Base-by-base conservation (phyloP, 2,113 vertebrate species). In the Ageneiosus marmoratus region DNA sequence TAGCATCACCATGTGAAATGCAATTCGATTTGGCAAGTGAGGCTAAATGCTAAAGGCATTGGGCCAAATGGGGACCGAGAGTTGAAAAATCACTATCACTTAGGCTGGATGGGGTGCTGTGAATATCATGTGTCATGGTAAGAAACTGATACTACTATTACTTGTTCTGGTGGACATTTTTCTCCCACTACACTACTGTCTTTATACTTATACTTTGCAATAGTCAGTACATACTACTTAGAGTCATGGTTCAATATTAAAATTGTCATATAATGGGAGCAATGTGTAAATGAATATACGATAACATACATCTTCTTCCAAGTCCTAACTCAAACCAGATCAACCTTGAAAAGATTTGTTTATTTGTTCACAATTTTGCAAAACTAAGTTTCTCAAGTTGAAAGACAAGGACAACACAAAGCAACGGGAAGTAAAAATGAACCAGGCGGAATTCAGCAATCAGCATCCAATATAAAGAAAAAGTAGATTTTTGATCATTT, bases 1-100 rank as follows among this genome's bases (percentile, higher is more conserved):
- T 84, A 85, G 67, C 46, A 78, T 72, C 72, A 81, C 65, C 88
- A 87, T 86, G 81, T 87, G 86, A 87, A 89, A 87, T 86, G 67
- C 46, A 85, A 84, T 83, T 84, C 16, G 75, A 70, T 82, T 87
- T 74, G 76, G 80, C 50, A 65, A 65, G 51, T 50, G 44, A 62
- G 37, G 62, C 22, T 72, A 55, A 29, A 37, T 32, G 4, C 32
- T 67, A 63, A 78, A 67, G 27, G 46, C 77, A 27, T 51, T 4
- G 48, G 65, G n/a, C 53, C 73, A 50, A 37, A 46, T 22, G 55
- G 58, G 24, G n/a, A 81, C 27, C n/a, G 51, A 72, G 34, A 27
- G 51, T 67, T 56, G 65, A 44, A 53, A 56, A 32, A 50, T n/a
- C 29, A 18, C 51, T 81, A n/a, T 81, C 51, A 46, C 34, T 58